Conservation (phyloP, 2,888 invertebrate genomes). For the Nephrotoma flavescens region DNA sequence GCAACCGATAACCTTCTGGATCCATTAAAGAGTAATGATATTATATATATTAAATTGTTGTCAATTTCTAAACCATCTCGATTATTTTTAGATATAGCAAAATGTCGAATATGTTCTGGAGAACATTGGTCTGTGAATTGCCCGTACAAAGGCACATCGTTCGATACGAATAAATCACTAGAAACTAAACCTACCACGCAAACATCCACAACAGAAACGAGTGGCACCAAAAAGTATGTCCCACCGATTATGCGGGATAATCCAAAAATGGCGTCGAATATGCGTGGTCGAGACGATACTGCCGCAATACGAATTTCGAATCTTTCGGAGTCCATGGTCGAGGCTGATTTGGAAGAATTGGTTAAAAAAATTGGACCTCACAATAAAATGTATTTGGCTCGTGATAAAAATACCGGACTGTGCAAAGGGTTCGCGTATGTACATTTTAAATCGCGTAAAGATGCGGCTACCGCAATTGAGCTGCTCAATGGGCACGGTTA, state of each 20-base stretch:
- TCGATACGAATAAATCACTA: conserved; percentile 45
- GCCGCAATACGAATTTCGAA: conserved; percentile 95
- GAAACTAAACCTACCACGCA: conserved; percentile 35
- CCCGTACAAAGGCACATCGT: conserved; percentile 88
- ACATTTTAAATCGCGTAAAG: conserved; percentile 81
- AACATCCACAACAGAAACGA: conserved; percentile 11
- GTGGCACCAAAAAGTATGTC: conserved; percentile 42
- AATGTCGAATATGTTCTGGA: conserved; percentile 82
- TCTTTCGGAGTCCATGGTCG: conserved; percentile 88
- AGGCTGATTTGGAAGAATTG: conserved; percentile 88
- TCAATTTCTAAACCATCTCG: background rate
- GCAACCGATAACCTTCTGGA: conserved; percentile 74
- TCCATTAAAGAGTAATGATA: conserved; percentile 52
- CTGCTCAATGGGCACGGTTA: conserved; percentile 87
- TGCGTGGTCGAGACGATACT: conserved; percentile 63
- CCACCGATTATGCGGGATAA: conserved; percentile 41
- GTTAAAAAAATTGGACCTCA: conserved; percentile 89
- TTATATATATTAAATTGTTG: background rate
- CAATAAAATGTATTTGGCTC: conserved; percentile 87
- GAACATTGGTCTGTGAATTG: conserved; percentile 98
- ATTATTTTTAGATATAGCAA: conserved; percentile 31
- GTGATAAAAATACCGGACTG: conserved; percentile 76
- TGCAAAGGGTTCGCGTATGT: conserved; percentile 98
- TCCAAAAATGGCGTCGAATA: background rate
- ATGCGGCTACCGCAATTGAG: conserved; percentile 84